Evolutionary conservation across 1,140 invertebrate genomes (phyloP), one percentile per base, ranked within the genome.

Genomic region (Drosophila bipectinata): DNA sequence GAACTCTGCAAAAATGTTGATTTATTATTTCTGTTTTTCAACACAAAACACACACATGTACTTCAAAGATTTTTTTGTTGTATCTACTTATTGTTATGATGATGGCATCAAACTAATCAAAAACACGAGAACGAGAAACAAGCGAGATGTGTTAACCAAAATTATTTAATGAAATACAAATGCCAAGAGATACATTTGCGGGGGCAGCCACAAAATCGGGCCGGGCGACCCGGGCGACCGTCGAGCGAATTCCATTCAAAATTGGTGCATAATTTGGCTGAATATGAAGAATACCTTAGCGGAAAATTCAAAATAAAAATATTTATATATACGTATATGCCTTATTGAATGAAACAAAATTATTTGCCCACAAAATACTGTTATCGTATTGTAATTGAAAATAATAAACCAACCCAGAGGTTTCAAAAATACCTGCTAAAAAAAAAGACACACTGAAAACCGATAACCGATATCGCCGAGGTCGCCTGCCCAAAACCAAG

Each of bases 381-480:
- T 68, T 68, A 58, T 51, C 45, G 14, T 44, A 44, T 44, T 44
- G 41, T 44, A 44, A 15, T 44, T 45, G 54, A 80, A 34, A 58
- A 59, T 62, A 76, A 47, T 69, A 55, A 81, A 61, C 64, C 54
- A 76, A 82, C 87, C 78, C 82, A 90, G 76, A 82, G 87, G 87
- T 90, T 90, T 90, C 87, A 90, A 78, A 90, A 87, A 85, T 87
- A 90, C 87, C 87, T 90, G 87, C 87, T 77, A 82, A 89, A 77
- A 59, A 79, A 51, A n/a, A 24, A n/a, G 15, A 28, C 30, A 24
- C 24, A 28, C 4, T 28, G 26, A 30, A 28, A 30, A 28, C 47
- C 47, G 32, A 28, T 24, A 24, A 37, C 9, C 30, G 18, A 53
- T 18, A n/a, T 21, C 9, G 24, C 3, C 21, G 30, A 52, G 9